phyloP scores from a whole-genome alignment of 2,888 invertebrate species.

The Drosophila longiperda region DNA sequence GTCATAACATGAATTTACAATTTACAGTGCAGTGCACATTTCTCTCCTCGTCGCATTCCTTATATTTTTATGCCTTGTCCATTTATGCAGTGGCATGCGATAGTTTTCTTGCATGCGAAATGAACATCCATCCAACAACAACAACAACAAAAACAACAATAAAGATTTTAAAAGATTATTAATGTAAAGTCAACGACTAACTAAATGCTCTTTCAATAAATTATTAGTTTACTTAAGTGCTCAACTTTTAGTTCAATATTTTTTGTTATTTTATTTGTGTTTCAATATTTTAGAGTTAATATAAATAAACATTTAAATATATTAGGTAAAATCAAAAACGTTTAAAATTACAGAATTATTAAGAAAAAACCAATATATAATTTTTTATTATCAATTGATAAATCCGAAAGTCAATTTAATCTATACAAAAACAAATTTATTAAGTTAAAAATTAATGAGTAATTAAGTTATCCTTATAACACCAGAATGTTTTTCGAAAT shows the following conservation, averaged over 20 bases:
- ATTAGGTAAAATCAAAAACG: too few species aligned
- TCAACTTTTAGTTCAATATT: too few species aligned
- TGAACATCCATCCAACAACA: slow-evolving; percentile 42
- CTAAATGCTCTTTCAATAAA: slow-evolving; percentile 16
- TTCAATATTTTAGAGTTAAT: not conserved
- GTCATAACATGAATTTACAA: slow-evolving; percentile 74
- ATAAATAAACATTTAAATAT: not conserved
- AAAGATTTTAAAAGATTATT: not conserved
- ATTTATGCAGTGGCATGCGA: slow-evolving; percentile 58
- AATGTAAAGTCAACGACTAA: slow-evolving; percentile 2
- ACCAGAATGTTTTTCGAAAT: too few species aligned
- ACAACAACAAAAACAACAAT: not conserved
- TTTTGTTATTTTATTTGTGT: not conserved
- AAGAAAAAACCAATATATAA: too few species aligned
- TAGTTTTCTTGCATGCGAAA: slow-evolving; percentile 76
- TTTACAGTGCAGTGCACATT: slow-evolving; percentile 67
- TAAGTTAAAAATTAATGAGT: too few species aligned
- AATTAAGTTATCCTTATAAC: too few species aligned
- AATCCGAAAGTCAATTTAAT: too few species aligned
- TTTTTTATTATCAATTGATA: too few species aligned
- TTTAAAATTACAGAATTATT: too few species aligned
- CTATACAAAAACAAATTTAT: too few species aligned
- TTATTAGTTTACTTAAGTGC: not conserved
- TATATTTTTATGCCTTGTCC: slow-evolving; percentile 9
- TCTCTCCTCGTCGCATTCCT: slow-evolving; percentile 46